Conservation (phyloP, 2,888 invertebrate genomes). For the Deilephila elpenor region DNA sequence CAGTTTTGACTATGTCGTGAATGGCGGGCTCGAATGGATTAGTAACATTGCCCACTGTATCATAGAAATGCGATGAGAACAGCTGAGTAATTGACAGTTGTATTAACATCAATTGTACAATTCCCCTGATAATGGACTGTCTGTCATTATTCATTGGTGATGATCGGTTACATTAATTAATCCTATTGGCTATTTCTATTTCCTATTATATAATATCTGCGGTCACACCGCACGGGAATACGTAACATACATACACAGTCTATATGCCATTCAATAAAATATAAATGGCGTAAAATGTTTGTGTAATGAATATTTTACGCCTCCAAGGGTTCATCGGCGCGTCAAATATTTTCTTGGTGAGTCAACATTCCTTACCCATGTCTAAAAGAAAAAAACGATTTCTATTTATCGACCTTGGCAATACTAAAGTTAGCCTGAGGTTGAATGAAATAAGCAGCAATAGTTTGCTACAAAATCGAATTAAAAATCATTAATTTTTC, state of each 20-base stretch:
- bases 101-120: no score
- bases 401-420: background rate
- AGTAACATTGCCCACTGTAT: no score
- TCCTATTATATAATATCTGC: no score
- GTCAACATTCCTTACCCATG: background rate
- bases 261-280: background rate
- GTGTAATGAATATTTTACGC: slow-evolving; percentile 22
- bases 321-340: slow-evolving; percentile 9
- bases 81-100: no score
- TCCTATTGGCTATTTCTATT: no score
- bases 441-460: no score
- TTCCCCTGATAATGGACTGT: background rate
- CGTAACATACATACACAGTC: background rate
- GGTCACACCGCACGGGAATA: background rate
- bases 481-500: no score
- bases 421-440: background rate
- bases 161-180: no score
- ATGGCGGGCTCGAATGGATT: no score
- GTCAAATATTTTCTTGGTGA: slow-evolving; percentile 23
- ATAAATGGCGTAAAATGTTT: slow-evolving; percentile 15
- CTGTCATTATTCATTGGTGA: no score
- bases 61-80: no score
- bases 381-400: slow-evolving; percentile 13
- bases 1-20: background rate
- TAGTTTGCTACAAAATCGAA: no score